phyloP scores from a whole-genome alignment of 1,140 invertebrate genomes.

The Drosophila insularis region DNA sequence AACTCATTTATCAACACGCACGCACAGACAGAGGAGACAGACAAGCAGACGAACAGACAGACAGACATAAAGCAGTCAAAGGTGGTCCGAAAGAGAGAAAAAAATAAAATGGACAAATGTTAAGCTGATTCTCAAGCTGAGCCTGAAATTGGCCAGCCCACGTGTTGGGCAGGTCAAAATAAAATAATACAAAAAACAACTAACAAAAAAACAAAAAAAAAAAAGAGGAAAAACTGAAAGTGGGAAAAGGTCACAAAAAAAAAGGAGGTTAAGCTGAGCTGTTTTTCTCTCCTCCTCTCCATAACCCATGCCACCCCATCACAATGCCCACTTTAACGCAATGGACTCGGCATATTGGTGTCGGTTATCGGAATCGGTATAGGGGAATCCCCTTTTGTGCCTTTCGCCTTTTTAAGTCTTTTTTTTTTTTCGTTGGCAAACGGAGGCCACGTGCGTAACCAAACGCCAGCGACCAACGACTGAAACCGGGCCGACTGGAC shows the following conservation, averaged over 20 bases:
- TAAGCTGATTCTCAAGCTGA: slow-evolving; percentile 30
- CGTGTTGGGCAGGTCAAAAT: slow-evolving; percentile 61
- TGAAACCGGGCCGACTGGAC: slow-evolving; percentile 2
- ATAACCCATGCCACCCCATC: too few species aligned
- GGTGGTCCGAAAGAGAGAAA: slow-evolving; percentile 4
- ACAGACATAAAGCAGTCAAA: slow-evolving; percentile 5
- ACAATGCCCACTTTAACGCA: background rate
- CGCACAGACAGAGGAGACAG: slow-evolving; percentile 21
- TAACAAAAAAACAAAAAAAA: background rate
- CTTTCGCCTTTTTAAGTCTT: too few species aligned
- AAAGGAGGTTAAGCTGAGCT: slow-evolving; percentile 71
- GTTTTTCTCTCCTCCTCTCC: background rate
- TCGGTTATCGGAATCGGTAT: background rate
- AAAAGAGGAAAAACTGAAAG: background rate
- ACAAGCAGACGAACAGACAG: slow-evolving; percentile 14
- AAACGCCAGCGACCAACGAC: slow-evolving; percentile 46
- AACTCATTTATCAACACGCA: slow-evolving; percentile 73
- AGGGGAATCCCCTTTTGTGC: background rate
- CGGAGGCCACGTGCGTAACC: slow-evolving; percentile 47
- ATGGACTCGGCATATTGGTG: background rate
- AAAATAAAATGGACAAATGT: slow-evolving; percentile 28
- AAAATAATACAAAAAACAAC: slow-evolving; percentile 65
- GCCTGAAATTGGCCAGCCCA: slow-evolving; percentile 30
- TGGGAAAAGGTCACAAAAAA: slow-evolving; percentile 78
- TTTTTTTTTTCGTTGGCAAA: background rate